Conservation (phyloP, 1,140 invertebrate genomes). For the Zelostemma sp. region DNA sequence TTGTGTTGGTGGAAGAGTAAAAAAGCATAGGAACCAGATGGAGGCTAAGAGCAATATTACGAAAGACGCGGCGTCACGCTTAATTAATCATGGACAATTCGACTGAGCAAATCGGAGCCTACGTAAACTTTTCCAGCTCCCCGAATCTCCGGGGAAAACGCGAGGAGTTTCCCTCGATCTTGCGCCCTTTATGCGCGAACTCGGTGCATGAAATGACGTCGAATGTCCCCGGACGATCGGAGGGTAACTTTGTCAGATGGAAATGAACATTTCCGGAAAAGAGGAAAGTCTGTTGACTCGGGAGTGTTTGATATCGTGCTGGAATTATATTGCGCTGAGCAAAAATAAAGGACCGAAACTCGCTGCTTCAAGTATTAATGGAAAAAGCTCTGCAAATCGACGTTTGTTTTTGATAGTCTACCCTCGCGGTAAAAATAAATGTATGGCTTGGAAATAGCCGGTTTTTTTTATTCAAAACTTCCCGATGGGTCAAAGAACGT, state of each 20-base stretch:
- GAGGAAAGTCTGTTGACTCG: not conserved
- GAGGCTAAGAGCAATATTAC: constrained; percentile 11
- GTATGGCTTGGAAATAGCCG: constrained; percentile 11
- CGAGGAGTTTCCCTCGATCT: constrained; percentile 22
- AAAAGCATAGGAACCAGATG: constrained; percentile 11
- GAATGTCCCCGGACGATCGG: constrained; percentile 18
- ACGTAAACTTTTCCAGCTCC: constrained; percentile 28
- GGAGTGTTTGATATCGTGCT: not conserved
- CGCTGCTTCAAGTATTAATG: too few species aligned
- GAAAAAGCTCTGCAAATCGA: too few species aligned
- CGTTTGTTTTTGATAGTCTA: too few species aligned
- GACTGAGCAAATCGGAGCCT: constrained; percentile 33
- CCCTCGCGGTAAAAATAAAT: constrained; percentile 16
- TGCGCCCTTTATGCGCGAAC: constrained; percentile 16
- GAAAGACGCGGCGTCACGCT: constrained; percentile 22
- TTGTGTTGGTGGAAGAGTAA: constrained; percentile 17
- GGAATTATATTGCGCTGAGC: not conserved
- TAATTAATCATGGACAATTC: constrained; percentile 45
- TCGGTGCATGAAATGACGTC: constrained; percentile 5
- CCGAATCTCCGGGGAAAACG: constrained; percentile 14
- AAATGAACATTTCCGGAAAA: constrained; percentile 20
- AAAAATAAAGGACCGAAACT: too few species aligned
- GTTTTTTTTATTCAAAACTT: constrained; percentile 6
- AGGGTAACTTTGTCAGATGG: constrained; percentile 18
- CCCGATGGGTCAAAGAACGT: constrained; percentile 12